phyloP scores from a whole-genome alignment of 2,888 invertebrate genomes.

The Octodonta nipae region DNA sequence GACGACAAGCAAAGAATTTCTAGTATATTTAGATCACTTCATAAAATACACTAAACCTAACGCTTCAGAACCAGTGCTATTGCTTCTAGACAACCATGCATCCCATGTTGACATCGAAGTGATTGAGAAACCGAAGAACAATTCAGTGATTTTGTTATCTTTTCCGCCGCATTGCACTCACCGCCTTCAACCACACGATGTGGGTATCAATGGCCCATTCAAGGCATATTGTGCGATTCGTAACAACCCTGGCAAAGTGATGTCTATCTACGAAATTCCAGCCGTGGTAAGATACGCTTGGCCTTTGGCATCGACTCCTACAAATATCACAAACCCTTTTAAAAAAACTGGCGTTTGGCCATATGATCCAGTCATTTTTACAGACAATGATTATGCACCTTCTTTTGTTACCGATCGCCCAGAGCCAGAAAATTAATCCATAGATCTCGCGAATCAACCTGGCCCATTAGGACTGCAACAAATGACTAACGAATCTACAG shows the following conservation, averaged over 20 bases:
- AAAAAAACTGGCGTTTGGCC: constrained; percentile 17
- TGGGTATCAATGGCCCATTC: not conserved
- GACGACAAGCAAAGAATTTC: constrained; percentile 11
- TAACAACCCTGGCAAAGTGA: constrained; percentile 14
- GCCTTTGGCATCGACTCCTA: constrained; percentile 9
- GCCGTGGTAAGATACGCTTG: constrained; percentile 16
- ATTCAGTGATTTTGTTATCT: constrained; percentile 1
- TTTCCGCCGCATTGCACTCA: constrained; percentile 1
- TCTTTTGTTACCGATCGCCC: constrained; percentile 8
- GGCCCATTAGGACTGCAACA: not conserved
- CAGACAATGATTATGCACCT: constrained; percentile 9
- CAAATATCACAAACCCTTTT: constrained; percentile 11
- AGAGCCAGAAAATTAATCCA: constrained; percentile 1
- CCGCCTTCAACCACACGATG: not conserved
- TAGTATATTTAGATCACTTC: not conserved
- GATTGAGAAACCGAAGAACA: not conserved
- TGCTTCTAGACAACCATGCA: not conserved
- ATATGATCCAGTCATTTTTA: constrained; percentile 10
- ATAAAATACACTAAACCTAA: not conserved
- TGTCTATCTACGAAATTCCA: constrained; percentile 13
- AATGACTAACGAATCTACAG: not conserved
- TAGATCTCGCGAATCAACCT: not conserved
- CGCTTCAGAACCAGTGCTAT: not conserved
- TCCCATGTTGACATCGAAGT: constrained; percentile 1
- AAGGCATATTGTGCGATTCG: constrained; percentile 3